These are phyloP conservation scores for Neodiprion virginianus DNA, from an alignment of 1,140 invertebrate species.

Conservation along the genomic window DNA sequence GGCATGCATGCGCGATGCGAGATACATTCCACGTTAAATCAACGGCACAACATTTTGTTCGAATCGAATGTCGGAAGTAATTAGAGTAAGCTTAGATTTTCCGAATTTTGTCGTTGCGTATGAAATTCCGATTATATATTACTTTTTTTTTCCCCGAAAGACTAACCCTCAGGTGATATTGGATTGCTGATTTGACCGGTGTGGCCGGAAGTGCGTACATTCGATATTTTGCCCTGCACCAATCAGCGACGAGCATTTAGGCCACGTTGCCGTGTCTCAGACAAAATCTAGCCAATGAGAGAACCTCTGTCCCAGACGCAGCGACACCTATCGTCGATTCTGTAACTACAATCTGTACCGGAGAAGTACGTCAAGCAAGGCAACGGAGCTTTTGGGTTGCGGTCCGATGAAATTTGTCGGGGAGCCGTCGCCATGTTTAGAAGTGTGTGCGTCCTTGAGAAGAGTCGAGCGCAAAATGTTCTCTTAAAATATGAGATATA, in stretches of 20 bases:
- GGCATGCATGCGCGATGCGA: neutral
- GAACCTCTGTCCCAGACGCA: constrained; percentile 22
- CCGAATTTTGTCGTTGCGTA: too few relatives aligned
- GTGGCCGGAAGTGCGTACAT: constrained; percentile 32
- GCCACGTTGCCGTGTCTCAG: constrained; percentile 44
- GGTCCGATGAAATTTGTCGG: constrained; percentile 26
- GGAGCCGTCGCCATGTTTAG: constrained; percentile 67
- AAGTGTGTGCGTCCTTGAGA: constrained; percentile 62
- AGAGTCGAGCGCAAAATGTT: constrained; percentile 61
- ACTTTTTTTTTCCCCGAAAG: too few relatives aligned
- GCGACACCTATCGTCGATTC: constrained; percentile 40
- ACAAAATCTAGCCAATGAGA: constrained; percentile 30
- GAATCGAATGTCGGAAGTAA: too few relatives aligned
- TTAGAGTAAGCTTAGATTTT: too few relatives aligned
- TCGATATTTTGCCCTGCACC: constrained; percentile 31
- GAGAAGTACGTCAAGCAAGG: constrained; percentile 5
- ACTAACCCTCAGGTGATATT: neutral
- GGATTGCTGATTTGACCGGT: constrained; percentile 42
- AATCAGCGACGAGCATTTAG: constrained; percentile 26
- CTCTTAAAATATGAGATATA: constrained; percentile 60
- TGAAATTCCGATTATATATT: too few relatives aligned
- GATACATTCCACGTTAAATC: too few relatives aligned
- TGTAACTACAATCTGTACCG: constrained; percentile 14
- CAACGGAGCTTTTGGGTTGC: constrained; percentile 14
- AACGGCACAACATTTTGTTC: too few relatives aligned